A percentile compares a stretch with the other conserved stretches of the same genome.
Evolutionary conservation across 2,888 invertebrate species (phyloP).

Genomic region (Callimorpha dominula): DNA sequence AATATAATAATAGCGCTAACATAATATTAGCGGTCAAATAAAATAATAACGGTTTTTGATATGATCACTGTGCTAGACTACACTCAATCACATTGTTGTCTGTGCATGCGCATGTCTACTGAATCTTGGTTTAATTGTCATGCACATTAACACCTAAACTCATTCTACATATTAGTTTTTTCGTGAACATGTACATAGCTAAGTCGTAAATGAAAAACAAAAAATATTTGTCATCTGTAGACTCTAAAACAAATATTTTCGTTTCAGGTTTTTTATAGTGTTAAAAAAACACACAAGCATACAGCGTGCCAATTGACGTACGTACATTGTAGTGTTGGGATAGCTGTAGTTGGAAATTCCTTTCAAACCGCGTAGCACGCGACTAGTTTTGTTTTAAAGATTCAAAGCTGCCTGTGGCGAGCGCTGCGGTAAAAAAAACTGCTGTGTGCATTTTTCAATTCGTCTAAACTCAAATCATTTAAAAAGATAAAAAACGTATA

Average conservation of each 20-base stretch:
- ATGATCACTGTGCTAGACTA: too few species aligned
- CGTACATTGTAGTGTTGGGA: not conserved
- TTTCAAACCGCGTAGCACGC: not conserved
- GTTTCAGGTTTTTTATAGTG: not conserved
- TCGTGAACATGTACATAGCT: too few species aligned
- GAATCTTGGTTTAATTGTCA: too few species aligned
- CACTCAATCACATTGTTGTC: too few species aligned
- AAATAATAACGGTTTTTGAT: too few species aligned
- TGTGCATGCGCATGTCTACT: too few species aligned
- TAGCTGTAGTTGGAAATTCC: not conserved
- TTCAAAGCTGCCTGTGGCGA: not conserved
- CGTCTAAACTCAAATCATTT: not conserved
- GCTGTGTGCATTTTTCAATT: not conserved
- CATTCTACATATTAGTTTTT: too few species aligned
- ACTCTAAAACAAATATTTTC: not conserved
- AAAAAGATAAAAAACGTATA: not conserved
- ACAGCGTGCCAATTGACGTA: not conserved
- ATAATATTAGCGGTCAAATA: not conserved
- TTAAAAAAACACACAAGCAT: too few species aligned
- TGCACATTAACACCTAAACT: too few species aligned
- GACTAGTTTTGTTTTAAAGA: slow-evolving; percentile 1
- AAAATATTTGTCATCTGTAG: not conserved
- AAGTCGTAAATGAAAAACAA: not conserved
- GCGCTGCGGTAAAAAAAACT: not conserved
- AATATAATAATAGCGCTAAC: slow-evolving; percentile 62